Base-by-base conservation (phyloP, 2,113 vertebrate genomes). In the Corythaeola cristata region DNA sequence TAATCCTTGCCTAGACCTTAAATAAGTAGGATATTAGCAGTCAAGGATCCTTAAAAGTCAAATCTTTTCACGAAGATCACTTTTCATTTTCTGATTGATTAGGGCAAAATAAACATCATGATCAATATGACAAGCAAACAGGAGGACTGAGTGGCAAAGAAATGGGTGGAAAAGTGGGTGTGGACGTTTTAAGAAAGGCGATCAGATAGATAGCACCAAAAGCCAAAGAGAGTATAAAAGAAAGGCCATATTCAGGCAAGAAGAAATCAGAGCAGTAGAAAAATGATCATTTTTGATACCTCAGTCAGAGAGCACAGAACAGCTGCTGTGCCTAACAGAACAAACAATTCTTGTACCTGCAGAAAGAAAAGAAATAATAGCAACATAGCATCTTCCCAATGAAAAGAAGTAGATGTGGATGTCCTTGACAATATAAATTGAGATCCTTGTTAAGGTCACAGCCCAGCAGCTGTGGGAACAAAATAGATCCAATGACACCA, bases 321-420 rank as follows among this genome's bases (percentile, higher is more conserved):
- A 96, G 59, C 44, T 64, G 56, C 26, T 77, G 12, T 52, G 24
- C 73, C 72, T 75, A 75, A 66, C 9, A 53, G 24, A 92, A 96
- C 26, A 92, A 96, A 84, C 44, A 90, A 66, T 74, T 77, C 11
- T 35, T 71, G n/a, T 45, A 92, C 37, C 68, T 81, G 56, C 44
- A 94, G 58, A 93, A 86, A 89, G 47, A 77, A 85, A 88, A 85
- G 6, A 84, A 72, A 89, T 81, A 91, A 81, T 26, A 81, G 47
- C 49, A 84, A 75, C 23, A 22, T 26, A 77, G 23, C 19, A 33
- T 32, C 30, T 56, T 93, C 47, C 41, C 21, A 8, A 72, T 68
- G 32, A 66, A 93, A 94, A 88, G 59, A 93, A 52, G 15, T 41
- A 11, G 4, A 37, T 62, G 39, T 45, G n/a, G 24, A 63, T 58